Percentiles rank a stretch among this genome's conserved stretches.
Evolutionary conservation across 2,113 vertebrate genomes (phyloP).

Genomic region (Prietella phreatophila): DNA sequence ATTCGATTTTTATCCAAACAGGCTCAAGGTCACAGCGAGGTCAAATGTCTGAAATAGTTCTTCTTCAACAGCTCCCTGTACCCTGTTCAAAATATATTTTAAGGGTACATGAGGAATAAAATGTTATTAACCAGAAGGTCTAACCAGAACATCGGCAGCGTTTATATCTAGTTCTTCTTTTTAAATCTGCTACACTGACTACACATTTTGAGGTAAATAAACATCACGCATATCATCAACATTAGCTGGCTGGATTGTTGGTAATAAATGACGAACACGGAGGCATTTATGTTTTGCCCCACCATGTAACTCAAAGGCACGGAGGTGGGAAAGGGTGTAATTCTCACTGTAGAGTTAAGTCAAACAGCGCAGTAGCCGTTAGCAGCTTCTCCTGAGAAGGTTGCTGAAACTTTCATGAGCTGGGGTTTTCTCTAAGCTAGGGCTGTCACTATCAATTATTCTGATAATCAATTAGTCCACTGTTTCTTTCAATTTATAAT

Average conservation of each 20-base stretch:
- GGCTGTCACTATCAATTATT: neutral
- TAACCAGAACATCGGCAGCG: neutral
- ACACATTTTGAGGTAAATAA: neutral
- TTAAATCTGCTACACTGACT: neutral
- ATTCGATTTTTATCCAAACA: neutral
- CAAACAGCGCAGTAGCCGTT: neutral
- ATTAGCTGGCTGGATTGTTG: neutral
- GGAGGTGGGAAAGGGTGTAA: neutral
- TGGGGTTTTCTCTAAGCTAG: neutral
- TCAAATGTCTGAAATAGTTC: neutral
- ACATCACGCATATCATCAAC: neutral
- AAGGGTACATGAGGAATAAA: neutral
- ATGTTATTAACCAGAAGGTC: neutral
- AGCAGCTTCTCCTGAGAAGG: neutral
- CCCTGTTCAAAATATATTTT: neutral
- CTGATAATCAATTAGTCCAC: too few relatives aligned
- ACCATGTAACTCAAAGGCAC: neutral
- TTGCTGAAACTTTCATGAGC: neutral
- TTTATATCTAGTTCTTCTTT: neutral
- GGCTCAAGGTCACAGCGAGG: neutral
- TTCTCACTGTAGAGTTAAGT: neutral
- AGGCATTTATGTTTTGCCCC: neutral
- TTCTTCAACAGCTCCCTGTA: neutral
- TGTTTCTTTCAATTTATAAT: too few relatives aligned
- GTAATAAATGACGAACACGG: neutral